A percentile compares a stretch with the other conserved stretches of the same genome.
These are phyloP conservation scores for Leptosomus discolor DNA, from an alignment of 2,113 vertebrate genomes.

Conservation along the genomic window DNA sequence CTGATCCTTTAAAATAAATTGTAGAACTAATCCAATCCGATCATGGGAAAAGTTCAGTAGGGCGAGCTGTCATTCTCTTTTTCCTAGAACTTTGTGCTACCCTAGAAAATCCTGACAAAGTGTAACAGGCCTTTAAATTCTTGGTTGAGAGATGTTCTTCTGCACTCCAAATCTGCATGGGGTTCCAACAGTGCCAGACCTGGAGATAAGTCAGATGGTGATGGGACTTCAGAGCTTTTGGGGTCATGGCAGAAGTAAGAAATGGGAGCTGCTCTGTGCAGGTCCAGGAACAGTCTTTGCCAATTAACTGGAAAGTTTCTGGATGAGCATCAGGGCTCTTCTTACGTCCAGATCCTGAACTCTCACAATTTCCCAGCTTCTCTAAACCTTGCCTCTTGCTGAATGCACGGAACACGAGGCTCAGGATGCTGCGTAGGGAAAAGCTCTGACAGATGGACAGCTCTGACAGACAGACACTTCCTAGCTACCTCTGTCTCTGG, in stretches of 20 bases:
- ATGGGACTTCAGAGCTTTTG: background rate
- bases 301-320: background rate
- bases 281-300: background rate
- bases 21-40: background rate
- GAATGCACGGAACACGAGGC: fast-evolving
- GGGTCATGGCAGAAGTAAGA: background rate
- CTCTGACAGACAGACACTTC: background rate
- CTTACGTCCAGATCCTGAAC: background rate
- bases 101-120: background rate
- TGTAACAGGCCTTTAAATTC: background rate
- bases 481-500: background rate
- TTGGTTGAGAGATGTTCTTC: background rate
- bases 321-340: background rate
- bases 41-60: background rate
- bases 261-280: background rate
- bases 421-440: background rate
- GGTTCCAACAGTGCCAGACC: background rate
- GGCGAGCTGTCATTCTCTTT: background rate
- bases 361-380: background rate
- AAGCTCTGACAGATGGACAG: background rate
- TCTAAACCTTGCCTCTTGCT: background rate
- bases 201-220: background rate
- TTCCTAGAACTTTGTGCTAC: background rate
- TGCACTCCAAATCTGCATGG: background rate
- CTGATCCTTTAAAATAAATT: background rate